phyloP scores from a whole-genome alignment of 2,113 vertebrate genomes.

The Mormoops blainvillei region DNA sequence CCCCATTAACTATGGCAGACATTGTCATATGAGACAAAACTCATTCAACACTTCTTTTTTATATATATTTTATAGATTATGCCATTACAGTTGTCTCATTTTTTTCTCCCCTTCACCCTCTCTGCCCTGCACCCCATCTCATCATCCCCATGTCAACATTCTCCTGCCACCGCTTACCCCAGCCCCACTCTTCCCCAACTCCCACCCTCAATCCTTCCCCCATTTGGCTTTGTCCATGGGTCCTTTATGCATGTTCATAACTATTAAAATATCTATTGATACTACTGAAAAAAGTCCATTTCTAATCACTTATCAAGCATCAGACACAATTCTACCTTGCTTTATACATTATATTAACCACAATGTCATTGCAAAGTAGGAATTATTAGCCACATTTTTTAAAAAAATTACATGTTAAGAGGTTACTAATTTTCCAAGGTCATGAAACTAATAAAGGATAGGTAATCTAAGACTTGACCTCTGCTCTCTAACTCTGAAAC shows the following conservation, averaged over 20 bases:
- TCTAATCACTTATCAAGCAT: neutral
- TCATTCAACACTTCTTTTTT: neutral
- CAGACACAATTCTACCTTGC: neutral
- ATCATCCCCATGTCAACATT: too few relatives aligned
- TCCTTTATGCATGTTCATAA: too few relatives aligned
- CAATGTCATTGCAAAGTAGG: neutral
- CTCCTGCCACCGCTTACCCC: too few relatives aligned
- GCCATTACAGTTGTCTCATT: too few relatives aligned
- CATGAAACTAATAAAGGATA: neutral
- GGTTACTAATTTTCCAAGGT: neutral
- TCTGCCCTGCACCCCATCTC: too few relatives aligned
- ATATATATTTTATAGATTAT: too few relatives aligned
- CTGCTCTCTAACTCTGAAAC: neutral
- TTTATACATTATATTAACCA: neutral
- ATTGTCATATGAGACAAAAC: neutral
- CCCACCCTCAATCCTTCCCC: too few relatives aligned
- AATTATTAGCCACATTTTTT: neutral
- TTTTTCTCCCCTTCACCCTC: too few relatives aligned
- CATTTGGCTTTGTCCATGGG: too few relatives aligned
- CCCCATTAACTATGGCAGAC: neutral
- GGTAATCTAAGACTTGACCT: neutral
- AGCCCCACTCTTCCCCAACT: too few relatives aligned
- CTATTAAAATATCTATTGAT: neutral
- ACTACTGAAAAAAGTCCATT: neutral
- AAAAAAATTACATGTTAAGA: neutral